phyloP scores from a whole-genome alignment of 2,888 invertebrate genomes.

The Chamaedrilus cognettii region DNA sequence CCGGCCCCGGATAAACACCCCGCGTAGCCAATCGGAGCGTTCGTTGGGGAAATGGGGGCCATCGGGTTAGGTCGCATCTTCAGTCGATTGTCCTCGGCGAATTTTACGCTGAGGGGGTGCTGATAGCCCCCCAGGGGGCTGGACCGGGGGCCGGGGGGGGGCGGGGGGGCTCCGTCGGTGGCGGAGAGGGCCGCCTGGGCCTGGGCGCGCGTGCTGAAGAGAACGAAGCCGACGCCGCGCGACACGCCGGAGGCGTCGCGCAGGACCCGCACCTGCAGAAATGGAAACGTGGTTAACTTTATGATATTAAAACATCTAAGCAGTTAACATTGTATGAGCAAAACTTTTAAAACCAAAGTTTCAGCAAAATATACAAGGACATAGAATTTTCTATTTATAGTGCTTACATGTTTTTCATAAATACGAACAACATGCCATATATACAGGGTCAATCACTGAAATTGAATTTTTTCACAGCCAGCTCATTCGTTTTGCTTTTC shows the following conservation, averaged over 20 bases:
- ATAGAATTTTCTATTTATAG: too few species aligned
- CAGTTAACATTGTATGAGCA: too few species aligned
- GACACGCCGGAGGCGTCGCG: constrained; percentile 87
- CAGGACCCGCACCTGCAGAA: constrained; percentile 58
- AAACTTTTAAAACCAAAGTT: too few species aligned
- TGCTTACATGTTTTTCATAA: too few species aligned
- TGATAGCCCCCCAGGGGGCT: constrained; percentile 25
- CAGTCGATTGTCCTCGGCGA: constrained; percentile 76
- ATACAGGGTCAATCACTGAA: too few species aligned
- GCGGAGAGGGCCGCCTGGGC: constrained; percentile 31
- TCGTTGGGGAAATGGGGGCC: constrained; percentile 13
- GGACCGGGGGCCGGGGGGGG: constrained; percentile 28
- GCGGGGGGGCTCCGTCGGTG: constrained; percentile 29
- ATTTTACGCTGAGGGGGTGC: constrained; percentile 81
- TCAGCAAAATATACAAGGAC: too few species aligned
- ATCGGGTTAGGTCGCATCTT: constrained; percentile 27
- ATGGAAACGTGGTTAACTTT: too few species aligned
- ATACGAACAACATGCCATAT: too few species aligned
- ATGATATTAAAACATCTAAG: too few species aligned
- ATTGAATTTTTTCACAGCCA: too few species aligned
- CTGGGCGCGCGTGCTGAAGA: constrained; percentile 68
- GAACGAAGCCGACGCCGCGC: constrained; percentile 84
- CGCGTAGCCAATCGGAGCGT: background rate
- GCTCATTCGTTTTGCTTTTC: too few species aligned
- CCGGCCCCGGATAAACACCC: too few species aligned